These are phyloP conservation scores for Platorchestia sp. DNA, from an alignment of 1,140 invertebrate genomes.

Conservation along the genomic window DNA sequence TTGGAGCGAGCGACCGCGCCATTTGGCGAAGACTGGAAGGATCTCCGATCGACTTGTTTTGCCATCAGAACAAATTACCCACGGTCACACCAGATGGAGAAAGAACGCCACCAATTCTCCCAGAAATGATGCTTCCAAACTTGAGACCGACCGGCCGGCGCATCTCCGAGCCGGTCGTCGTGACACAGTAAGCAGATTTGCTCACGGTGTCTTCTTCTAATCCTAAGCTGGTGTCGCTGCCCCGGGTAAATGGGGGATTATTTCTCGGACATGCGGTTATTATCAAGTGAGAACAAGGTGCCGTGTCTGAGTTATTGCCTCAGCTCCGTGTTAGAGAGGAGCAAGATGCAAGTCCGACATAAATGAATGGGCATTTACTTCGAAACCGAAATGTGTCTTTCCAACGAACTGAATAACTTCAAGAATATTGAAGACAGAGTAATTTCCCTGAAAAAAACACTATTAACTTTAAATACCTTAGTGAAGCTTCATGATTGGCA, in stretches of 20 bases:
- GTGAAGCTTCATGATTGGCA: too few species aligned
- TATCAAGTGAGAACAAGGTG: not conserved
- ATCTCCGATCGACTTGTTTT: conserved; percentile 54
- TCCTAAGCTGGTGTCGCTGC: not conserved
- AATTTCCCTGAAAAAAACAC: too few species aligned
- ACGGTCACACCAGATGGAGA: conserved; percentile 28
- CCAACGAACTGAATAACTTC: too few species aligned
- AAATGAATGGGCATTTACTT: too few species aligned
- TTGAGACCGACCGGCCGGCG: not conserved
- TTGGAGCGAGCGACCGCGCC: not conserved
- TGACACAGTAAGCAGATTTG: not conserved
- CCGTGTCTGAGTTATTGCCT: not conserved
- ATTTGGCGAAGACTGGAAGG: conserved; percentile 43
- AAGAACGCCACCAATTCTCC: not conserved
- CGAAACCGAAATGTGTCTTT: too few species aligned
- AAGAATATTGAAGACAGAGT: too few species aligned
- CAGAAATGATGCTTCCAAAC: not conserved
- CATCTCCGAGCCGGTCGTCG: not conserved
- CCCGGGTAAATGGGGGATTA: not conserved
- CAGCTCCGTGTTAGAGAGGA: not conserved
- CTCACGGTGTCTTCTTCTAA: not conserved
- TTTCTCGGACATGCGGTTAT: not conserved
- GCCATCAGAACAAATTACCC: conserved; percentile 51
- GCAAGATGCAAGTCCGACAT: not conserved
- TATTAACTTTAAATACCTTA: too few species aligned